These are phyloP conservation scores for Lathronympha strigana DNA, from an alignment of 2,888 invertebrate genomes.

Conservation along the genomic window DNA sequence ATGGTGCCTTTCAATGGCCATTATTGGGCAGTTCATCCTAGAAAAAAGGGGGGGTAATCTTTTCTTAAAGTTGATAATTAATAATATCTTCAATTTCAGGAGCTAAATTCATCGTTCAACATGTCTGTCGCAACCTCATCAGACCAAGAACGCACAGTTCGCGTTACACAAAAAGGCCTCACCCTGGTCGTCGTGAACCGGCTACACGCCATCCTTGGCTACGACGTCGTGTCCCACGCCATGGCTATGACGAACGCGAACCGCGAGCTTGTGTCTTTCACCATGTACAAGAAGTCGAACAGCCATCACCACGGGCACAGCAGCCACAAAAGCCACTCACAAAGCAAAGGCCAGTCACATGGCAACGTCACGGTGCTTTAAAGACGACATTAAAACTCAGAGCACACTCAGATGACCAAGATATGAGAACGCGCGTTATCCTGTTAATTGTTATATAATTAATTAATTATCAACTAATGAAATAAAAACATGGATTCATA, in stretches of 20 bases:
- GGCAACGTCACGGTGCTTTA: conserved; percentile 69
- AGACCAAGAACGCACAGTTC: conserved; percentile 69
- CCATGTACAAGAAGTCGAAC: conserved; percentile 77
- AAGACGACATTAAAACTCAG: conserved; percentile 41
- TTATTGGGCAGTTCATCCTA: too few relatives aligned
- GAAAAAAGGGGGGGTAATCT: neutral
- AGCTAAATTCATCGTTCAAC: conserved; percentile 71
- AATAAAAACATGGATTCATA: conserved; percentile 35
- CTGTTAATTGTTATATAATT: conserved; percentile 26
- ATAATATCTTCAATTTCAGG: conserved; percentile 58
- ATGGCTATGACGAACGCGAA: conserved; percentile 82
- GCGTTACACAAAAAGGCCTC: conserved; percentile 72
- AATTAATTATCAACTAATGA: conserved; percentile 5
- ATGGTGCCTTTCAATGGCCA: too few relatives aligned
- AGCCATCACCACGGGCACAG: conserved; percentile 58
- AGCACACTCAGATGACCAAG: neutral
- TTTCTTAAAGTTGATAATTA: neutral
- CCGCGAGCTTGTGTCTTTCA: conserved; percentile 77
- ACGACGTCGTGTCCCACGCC: conserved; percentile 78
- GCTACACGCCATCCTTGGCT: conserved; percentile 76
- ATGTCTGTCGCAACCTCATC: conserved; percentile 64
- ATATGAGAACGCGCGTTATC: neutral
- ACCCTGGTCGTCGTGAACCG: conserved; percentile 77
- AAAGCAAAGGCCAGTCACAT: conserved; percentile 57
- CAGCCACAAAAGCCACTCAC: conserved; percentile 56